Base-by-base conservation (phyloP, 2,888 invertebrate genomes). In the Mesorhabditis spiculigera region DNA sequence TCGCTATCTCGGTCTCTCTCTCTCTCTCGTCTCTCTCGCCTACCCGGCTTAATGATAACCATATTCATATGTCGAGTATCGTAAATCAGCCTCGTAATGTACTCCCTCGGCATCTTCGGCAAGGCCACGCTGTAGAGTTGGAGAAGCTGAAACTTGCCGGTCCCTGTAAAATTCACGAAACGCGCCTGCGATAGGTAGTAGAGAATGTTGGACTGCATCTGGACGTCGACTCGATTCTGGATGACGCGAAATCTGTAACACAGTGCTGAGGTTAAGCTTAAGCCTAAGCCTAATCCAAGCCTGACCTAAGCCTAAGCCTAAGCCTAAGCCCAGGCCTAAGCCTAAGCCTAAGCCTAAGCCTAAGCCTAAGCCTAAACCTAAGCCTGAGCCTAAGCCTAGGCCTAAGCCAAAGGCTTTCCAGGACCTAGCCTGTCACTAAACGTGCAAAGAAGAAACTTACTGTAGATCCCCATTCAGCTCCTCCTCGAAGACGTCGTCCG, bases 41-140 rank as follows among this genome's bases (percentile, higher is more conserved):
- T 44, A 73, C 77, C 77, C 72, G 86, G 86, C 77, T 89, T 89
- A 13, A 88, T 82, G 50, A 89, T 78, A 0, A 88, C 87, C 76
- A 89, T 75, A 77, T 87, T 88, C 73, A 86, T 87, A 82, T 89
- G 89, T 69, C 88, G 87, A 84, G 87, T 86, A 78, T 97, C 96
- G 87, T 96, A 96, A 1, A 96, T 92, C 66, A 96, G 88, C 80
- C 96, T 91, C 0, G 94, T 94, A 79, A 97, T 95, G 86, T 97
- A 97, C 43, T 83, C 81, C 63, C 87, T 95, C 0, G 96, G 96
- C 96, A 98, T 98, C 86, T 93, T 91, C 0, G 97, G 95, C 72
- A 98, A 88, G 86, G 97, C 97, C 84, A 93, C 93, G 0, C 94
- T 93, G 87, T 97, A 79, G 77, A 86, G 68, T 74, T 78, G 76